Evolutionary conservation across 2,113 vertebrate species (phyloP), one percentile per base, ranked within the genome.

Genomic region (Cavia porcellus): DNA sequence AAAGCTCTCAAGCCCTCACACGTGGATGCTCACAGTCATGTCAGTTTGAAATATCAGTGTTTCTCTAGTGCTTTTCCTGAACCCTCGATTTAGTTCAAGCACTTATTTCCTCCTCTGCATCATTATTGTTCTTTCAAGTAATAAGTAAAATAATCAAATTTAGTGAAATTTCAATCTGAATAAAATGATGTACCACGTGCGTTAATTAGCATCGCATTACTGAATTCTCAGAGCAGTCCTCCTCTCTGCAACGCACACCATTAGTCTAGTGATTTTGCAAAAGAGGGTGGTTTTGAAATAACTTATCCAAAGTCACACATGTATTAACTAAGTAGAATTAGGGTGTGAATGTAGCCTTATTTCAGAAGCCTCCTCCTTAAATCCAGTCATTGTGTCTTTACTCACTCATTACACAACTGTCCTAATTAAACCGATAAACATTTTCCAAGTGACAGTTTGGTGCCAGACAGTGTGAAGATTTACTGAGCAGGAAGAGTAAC

Each of bases 381-480:
- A 25, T 3, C 52, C 22, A 47, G 4, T 61, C 64, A 77, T 19
- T 13, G 42, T 38, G 22, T 88, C 61, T 89, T 72, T 45, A 62
- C 3, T 68, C 0, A 42, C 17, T 59, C 86, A 80, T 62, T 42
- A 94, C 2, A 85, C 9, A 92, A 61, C 28, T 74, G 83, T 72
- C 42, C 84, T 96, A 81, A 84, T 89, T 62, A 95, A 95, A 87
- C 91, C 35, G 92, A 80, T 20, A 89, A 84, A 89, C 68, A 87
- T 80, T 83, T 83, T n/a, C 47, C 85, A 90, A 87, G 64, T 88
- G 47, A 42, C 35, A 82, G n/a, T 45, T n/a, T 88, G 47, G 25
- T 89, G 86, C 38, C 80, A 95, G 64, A 64, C 38, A 84, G 30
- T 50, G 55, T 95, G 52, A 92, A 9, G 59, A 42, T 92, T 96